These are phyloP conservation scores for Mylabris sibirica DNA, from an alignment of 2,888 invertebrate species.

Conservation along the genomic window DNA sequence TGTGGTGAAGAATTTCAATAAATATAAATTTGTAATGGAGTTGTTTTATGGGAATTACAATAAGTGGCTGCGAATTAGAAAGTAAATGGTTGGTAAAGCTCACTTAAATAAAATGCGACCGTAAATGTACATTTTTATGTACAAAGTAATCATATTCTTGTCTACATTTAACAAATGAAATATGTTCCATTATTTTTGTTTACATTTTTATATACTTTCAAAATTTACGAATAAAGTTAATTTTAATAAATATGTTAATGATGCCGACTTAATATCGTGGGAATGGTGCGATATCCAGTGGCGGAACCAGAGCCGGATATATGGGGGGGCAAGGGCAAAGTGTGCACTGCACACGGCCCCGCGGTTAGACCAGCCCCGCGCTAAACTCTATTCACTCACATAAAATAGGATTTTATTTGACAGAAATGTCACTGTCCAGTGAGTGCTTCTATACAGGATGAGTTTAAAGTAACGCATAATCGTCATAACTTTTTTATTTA, in stretches of 20 bases:
- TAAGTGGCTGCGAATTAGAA: conserved; percentile 11
- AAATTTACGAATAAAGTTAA: neutral
- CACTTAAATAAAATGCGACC: neutral
- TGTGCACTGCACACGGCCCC: too few species aligned
- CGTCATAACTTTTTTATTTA: too few species aligned
- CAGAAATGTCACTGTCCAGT: too few species aligned
- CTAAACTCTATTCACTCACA: too few species aligned
- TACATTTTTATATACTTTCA: neutral
- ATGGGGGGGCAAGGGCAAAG: too few species aligned
- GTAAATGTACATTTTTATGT: conserved; percentile 5
- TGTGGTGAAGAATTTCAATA: neutral
- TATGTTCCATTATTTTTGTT: neutral
- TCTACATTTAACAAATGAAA: conserved; percentile 13
- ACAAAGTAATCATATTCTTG: conserved; percentile 13
- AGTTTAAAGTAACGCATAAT: too few species aligned
- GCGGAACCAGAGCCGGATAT: too few species aligned
- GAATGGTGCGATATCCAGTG: too few species aligned
- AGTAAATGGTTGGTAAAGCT: conserved; percentile 6
- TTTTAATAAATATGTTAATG: neutral
- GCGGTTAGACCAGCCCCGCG: too few species aligned
- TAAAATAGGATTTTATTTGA: too few species aligned
- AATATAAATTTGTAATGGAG: conserved; percentile 9
- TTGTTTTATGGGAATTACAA: conserved; percentile 13
- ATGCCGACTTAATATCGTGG: conserved; percentile 13
- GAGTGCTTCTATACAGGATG: too few species aligned